These are phyloP conservation scores for Onychomys leucogaster DNA, from an alignment of 2,797 vertebrate species.

Conservation along the genomic window DNA sequence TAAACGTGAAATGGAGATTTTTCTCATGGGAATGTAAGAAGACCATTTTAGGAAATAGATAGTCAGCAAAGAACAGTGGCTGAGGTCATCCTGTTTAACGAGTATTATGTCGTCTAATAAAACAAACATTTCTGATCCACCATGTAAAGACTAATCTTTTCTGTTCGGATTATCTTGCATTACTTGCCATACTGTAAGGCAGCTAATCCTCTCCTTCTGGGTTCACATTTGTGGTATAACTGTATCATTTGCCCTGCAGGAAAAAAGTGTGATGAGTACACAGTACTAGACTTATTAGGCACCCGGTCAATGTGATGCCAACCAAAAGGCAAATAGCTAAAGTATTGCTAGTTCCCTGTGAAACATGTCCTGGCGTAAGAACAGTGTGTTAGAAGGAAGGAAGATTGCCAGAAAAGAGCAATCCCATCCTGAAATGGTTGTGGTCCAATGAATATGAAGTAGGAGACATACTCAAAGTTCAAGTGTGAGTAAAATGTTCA, in stretches of 20 bases:
- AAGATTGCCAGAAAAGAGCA: slow-evolving; percentile 19
- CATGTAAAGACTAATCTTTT: not conserved
- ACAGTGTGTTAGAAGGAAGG: slow-evolving; percentile 51
- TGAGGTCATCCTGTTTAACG: not conserved
- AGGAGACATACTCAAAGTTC: slow-evolving; percentile 59
- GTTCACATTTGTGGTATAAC: not conserved
- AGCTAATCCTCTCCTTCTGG: not conserved
- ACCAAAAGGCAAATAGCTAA: slow-evolving; percentile 45
- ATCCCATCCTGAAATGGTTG: slow-evolving; percentile 5
- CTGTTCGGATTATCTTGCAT: slow-evolving; percentile 22
- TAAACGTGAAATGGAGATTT: not conserved
- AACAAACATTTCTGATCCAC: slow-evolving; percentile 52
- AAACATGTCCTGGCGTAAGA: not conserved
- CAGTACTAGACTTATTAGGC: not conserved
- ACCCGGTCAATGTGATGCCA: not conserved
- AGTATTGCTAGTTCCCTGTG: not conserved
- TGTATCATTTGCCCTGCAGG: not conserved
- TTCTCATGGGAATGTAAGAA: not conserved
- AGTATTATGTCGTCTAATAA: slow-evolving; percentile 10
- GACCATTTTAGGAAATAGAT: slow-evolving; percentile 12
- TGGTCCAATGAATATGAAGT: not conserved
- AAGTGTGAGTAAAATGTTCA: slow-evolving; percentile 50
- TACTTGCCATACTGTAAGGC: not conserved
- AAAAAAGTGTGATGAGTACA: not conserved
- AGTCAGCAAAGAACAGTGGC: not conserved